These are phyloP conservation scores for Monopterus albus DNA, from an alignment of 2,113 vertebrate species.

Conservation along the genomic window DNA sequence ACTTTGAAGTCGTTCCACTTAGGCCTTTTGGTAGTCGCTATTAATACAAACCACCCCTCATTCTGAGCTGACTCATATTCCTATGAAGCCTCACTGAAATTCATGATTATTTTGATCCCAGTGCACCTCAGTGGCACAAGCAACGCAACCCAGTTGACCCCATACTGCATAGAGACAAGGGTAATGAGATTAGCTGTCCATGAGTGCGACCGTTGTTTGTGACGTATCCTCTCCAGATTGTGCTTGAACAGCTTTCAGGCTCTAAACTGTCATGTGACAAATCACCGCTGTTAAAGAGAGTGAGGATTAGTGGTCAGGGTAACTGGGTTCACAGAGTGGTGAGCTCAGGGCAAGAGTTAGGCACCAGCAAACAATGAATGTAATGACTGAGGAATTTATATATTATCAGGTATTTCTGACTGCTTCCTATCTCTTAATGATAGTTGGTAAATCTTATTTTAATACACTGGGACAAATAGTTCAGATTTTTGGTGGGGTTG, in stretches of 20 bases:
- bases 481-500: neutral
- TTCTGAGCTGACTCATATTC: constrained; percentile 52
- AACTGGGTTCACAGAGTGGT: constrained; percentile 60
- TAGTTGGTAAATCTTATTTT: constrained; percentile 7
- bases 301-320: constrained; percentile 71
- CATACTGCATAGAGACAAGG: constrained; percentile 67
- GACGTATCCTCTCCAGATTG: constrained; percentile 69
- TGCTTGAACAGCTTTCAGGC: constrained; percentile 46
- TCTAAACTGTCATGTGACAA: constrained; percentile 72
- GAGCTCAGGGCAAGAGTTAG: constrained; percentile 41
- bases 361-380: neutral
- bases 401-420: constrained; percentile 42
- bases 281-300: constrained; percentile 62
- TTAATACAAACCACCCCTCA: constrained; percentile 47
- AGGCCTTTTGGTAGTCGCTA: constrained; percentile 41
- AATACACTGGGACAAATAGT: constrained; percentile 12
- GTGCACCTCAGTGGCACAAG: constrained; percentile 19
- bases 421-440: constrained; percentile 12
- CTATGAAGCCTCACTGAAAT: constrained; percentile 39
- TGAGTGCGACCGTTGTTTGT: constrained; percentile 68
- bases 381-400: constrained; percentile 54
- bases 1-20: constrained; percentile 12
- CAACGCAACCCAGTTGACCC: constrained; percentile 69
- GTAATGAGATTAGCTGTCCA: constrained; percentile 77
- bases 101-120: constrained; percentile 39